These are phyloP conservation scores for Ctenosaura bakeri DNA, from an alignment of 2,797 vertebrate species.

Conservation along the genomic window DNA sequence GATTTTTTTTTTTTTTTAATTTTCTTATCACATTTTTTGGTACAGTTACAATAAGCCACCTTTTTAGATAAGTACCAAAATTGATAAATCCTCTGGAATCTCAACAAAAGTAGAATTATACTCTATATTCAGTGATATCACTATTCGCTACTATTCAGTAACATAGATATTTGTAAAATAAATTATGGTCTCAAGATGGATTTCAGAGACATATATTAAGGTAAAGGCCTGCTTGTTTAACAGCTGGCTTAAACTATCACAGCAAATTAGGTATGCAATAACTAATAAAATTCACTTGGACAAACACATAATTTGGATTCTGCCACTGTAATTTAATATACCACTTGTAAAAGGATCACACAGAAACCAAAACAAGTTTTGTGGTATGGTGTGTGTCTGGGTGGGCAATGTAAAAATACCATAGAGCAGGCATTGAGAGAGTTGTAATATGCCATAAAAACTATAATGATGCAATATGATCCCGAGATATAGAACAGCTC, in stretches of 20 bases:
- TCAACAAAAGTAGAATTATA: background rate
- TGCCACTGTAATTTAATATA: background rate
- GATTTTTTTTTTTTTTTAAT: background rate
- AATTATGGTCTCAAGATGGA: background rate
- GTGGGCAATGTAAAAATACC: background rate
- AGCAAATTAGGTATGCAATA: constrained; percentile 4
- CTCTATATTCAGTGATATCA: background rate
- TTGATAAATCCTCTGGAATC: constrained; percentile 8
- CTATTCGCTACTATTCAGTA: background rate
- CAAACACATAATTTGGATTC: background rate
- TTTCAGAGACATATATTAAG: background rate
- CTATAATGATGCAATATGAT: background rate
- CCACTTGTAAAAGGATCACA: background rate
- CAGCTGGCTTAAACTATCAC: background rate
- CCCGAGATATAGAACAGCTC: background rate
- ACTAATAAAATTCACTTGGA: background rate
- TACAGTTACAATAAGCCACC: background rate
- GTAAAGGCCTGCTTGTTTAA: background rate
- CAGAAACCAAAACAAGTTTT: background rate
- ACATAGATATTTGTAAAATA: background rate
- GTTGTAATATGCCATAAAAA: background rate
- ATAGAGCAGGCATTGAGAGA: background rate
- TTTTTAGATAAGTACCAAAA: background rate
- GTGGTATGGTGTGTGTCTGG: background rate
- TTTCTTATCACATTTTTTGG: constrained; percentile 30